phyloP scores from a whole-genome alignment of 2,888 invertebrate species.

The Yponomeuta evonymella region DNA sequence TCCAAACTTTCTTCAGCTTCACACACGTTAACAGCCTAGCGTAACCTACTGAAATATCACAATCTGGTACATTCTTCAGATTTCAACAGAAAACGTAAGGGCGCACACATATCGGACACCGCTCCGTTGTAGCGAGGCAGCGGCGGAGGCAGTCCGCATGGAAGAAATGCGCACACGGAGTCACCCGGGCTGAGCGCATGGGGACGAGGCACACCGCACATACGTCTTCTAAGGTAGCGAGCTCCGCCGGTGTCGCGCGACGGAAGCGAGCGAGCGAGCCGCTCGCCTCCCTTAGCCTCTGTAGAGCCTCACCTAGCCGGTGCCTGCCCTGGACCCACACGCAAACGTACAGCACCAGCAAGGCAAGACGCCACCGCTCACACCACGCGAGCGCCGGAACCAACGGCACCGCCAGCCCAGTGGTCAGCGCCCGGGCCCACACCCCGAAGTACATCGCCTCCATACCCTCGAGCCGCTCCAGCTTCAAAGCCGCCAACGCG shows the following conservation, averaged over 20 bases:
- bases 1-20: neutral
- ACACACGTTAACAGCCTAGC: neutral
- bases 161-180: slow-evolving; percentile 87
- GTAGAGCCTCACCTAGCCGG: slow-evolving; percentile 72
- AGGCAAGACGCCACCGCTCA: slow-evolving; percentile 76
- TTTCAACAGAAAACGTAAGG: slow-evolving; percentile 75
- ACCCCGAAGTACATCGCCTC: slow-evolving; percentile 82
- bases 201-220: slow-evolving; percentile 85
- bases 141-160: slow-evolving; percentile 85
- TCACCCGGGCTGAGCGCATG: slow-evolving; percentile 83
- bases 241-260: slow-evolving; percentile 79
- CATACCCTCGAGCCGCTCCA: slow-evolving; percentile 81
- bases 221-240: slow-evolving; percentile 83
- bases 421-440: slow-evolving; percentile 77
- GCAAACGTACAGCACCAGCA: slow-evolving; percentile 78
- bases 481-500: slow-evolving; percentile 73
- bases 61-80: slow-evolving; percentile 18
- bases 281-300: slow-evolving; percentile 75
- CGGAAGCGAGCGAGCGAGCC: slow-evolving; percentile 78
- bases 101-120: slow-evolving; percentile 86
- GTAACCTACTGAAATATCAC: slow-evolving; percentile 10
- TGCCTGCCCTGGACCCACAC: slow-evolving; percentile 81
- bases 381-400: slow-evolving; percentile 73
- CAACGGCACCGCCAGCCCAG: slow-evolving; percentile 73
- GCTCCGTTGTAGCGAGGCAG: slow-evolving; percentile 81